Base-by-base conservation (phyloP, 2,113 vertebrate species). In the Cinclus mexicanus region DNA sequence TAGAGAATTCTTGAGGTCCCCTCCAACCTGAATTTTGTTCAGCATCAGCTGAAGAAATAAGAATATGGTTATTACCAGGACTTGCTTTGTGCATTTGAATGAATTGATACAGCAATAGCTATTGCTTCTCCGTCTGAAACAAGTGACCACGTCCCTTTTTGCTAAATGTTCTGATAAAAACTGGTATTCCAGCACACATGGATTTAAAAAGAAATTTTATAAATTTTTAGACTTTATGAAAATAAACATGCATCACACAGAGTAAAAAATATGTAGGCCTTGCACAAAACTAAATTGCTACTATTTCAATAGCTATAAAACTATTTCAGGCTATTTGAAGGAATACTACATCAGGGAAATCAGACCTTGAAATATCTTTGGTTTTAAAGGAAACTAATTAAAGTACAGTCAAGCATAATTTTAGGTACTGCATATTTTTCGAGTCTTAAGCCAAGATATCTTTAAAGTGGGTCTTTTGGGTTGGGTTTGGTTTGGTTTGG, bases 381-480 rank as follows among this genome's bases (percentile, higher is more conserved):
- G 1, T 50, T 68, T 82, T 35, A 83, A 93, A 69, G 15, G 4
- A 72, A 84, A 86, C 2, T 39, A 77, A 78, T 33, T 70, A 60
- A 35, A 21, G 10, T 39, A 61, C 5, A 74, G 7, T 14, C 41
- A 69, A 56, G 6, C 11, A 3, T 28, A 6, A 68, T 61, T 61
- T 68, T 55, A 80, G 25, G 12, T 53, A 13, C 6, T 53, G 13
- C 24, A 19, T 23, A 46, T 49, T 81, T 6, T 42, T 61, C 39
- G 5, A 71, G 9, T 82, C 31, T 64, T 22, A 82, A 56, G 61
- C 11, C 7, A 53, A 72, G 12, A 47, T 4, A 39, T 50, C 4
- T 19, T 59, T 82, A 75, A 71, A 9, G 7, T 55, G 6, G 3
- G 1, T 1, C 0, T 21, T 74, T 57, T 59, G 31, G 2, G 0